A percentile compares a stretch with the other conserved stretches of the same genome.
Conservation (phyloP, 2,888 invertebrate species). For the Luperina nickerlii region DNA sequence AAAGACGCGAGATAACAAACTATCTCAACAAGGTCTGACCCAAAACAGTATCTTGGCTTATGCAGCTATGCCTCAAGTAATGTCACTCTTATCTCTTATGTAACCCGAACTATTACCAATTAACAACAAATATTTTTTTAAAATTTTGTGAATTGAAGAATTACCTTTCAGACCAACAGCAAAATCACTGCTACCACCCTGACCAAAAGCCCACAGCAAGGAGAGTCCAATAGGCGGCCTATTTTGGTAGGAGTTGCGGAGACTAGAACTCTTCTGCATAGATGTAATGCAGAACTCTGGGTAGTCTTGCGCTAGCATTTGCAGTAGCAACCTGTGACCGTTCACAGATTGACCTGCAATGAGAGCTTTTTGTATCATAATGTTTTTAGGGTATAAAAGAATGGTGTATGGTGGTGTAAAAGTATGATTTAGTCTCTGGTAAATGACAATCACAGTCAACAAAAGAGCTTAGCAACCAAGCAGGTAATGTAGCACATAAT, state of each 20-base stretch:
- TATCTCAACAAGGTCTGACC: slow-evolving; percentile 55
- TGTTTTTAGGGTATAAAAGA: not conserved
- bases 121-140: not conserved
- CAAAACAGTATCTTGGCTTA: slow-evolving; percentile 36
- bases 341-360: slow-evolving; percentile 88
- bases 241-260: slow-evolving; percentile 94
- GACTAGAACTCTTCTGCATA: slow-evolving; percentile 91
- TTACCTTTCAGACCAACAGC: slow-evolving; percentile 92
- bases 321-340: slow-evolving; percentile 93
- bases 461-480: not conserved
- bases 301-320: slow-evolving; percentile 92
- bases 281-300: slow-evolving; percentile 92
- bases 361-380: not conserved
- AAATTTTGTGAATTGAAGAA: not conserved
- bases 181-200: slow-evolving; percentile 92
- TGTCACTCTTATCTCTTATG: slow-evolving; percentile 39
- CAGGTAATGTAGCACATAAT: not conserved
- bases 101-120: slow-evolving; percentile 4
- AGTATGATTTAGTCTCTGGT: slow-evolving; percentile 1
- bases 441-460: not conserved
- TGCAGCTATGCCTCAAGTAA: slow-evolving; percentile 6
- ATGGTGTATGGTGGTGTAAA: not conserved
- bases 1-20: slow-evolving; percentile 67
- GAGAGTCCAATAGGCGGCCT: slow-evolving; percentile 93
- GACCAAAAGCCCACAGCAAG: slow-evolving; percentile 94